Base-by-base conservation (phyloP, 2,888 invertebrate species). In the Epinotia brunnichana region DNA sequence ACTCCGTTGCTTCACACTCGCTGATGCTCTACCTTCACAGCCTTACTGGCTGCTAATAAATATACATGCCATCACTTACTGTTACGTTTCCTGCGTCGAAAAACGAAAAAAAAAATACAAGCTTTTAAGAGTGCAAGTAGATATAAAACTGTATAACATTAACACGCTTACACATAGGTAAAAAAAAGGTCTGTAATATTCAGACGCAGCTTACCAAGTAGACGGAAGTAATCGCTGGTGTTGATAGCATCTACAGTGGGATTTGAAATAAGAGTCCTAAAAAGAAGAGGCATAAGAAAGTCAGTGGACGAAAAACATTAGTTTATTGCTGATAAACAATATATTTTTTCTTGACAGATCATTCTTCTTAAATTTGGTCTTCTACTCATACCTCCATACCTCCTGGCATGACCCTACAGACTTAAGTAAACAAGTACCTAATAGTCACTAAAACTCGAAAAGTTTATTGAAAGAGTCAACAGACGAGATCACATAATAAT, bases 1-100 rank as follows among this genome's bases (percentile, higher is more conserved):
- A 72, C 72, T 83, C 81, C 84, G 83, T 85, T 85, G 85, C 87
- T 89, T 87, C 89, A 83, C 90, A 87, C 90, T 86, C 87, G 71
- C 48, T 48, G 24, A 2, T 17, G 35, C 35, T 7, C 24, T 35
- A 19, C 39, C 39, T 51, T 10, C 39, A 29, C 41, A 53, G 64
- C 64, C 57, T 48, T 15, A 51, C 48, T 57, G 35, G 15, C 48
- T 24, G 17, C 39, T 59, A 60, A 66, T 71, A 70, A 59, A 57
- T 64, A 51, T 24, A 59, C 64, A 70, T 64, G 51, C 57, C 59
- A 51, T 51, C 70, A 64, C 64, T 64, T 59, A 64, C 48, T 51
- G 19, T 70, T 64, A 70, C 59, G 39, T 59, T 57, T 57, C 48
- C 48, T 64, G 70, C 63, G 57, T 59, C 70, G 54, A 63, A 56